Base-by-base conservation (phyloP, 2,113 vertebrate species). In the Apeltes quadracus region DNA sequence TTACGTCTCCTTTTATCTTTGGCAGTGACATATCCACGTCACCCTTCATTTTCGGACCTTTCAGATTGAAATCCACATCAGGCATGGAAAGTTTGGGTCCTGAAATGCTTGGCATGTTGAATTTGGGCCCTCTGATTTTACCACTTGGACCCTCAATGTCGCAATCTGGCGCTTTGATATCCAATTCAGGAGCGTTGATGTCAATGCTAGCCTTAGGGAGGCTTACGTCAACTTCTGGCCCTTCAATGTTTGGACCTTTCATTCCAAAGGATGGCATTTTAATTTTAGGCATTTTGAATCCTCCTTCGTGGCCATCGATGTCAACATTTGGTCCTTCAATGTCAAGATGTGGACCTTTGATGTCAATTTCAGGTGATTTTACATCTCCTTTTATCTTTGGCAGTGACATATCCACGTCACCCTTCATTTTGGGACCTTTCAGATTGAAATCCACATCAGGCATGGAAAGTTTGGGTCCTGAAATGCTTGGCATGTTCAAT, bases 211-310 rank as follows among this genome's bases (percentile, higher is more conserved):
- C 16, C n/a, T n/a, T 57, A 0, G 55, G 55, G 8, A 57, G 15
- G 18, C 4, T 58, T 0, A 65, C 8, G 18, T 80, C 44, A n/a
- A 72, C 10, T 5, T 68, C 23, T 22, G 76, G 68, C 6, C 34
- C 15, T 44, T 67, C 16, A 39, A 92, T 0, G 12, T 91, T 91
- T 0, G 91, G 88, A 5, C 39, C 81, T 76, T 93, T 63, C 5
- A 92, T 5, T 0, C 92, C 91, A 4, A 94, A 73, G 0, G 91
- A 86, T 0, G 93, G 92, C 85, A 91, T 81, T 38, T 88, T 84
- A 1, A 94, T 8, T 58, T 93, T 94, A 0, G 76, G 82, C 63
- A 80, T 69, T 59, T 67, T 69, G 36, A 84, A 51, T 20, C 70
- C 69, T 23, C 67, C 74, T 38, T 57, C 58, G 12, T 34, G 48